Base-by-base conservation (phyloP, 2,797 vertebrate species). In the Phoebastria nigripes region DNA sequence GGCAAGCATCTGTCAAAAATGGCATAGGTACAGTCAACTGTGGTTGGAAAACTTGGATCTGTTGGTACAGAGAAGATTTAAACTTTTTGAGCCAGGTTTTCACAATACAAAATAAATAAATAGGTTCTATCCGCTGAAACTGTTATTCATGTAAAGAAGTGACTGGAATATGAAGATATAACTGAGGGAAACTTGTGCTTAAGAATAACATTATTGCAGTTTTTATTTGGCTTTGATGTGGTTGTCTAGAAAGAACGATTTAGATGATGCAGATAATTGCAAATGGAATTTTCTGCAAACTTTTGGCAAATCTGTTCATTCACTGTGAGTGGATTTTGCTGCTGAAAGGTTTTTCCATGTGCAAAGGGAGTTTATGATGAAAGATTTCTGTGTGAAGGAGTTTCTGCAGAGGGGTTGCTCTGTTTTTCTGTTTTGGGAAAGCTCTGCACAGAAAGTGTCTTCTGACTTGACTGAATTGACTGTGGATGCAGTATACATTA, bases 221-320 rank as follows among this genome's bases (percentile, higher is more conserved):
- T 94, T 94, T 95, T 88, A 79, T 94, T 83, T 90, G 52, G 29
- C 79, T 89, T 85, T 78, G 42, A 66, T 37, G 46, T 35, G 54
- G 12, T 28, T 88, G 8, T 79, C 42, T 86, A 44, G 39, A 81
- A 78, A 94, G 46, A 88, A 91, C 37, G 39, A 62, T 81, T 90
- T 94, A 88, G 70, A 90, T 79, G 70, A 72, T 70, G 31, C 46
- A 66, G 66, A 90, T 94, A 90, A 91, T 79, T 90, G 46, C 19
- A 93, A 56, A 74, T 91, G 28, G 69, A 88, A 33, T 91, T 94
- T 93, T 96, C 52, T 67, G 56, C 78, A 86, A 95, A 91, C 55
- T 70, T 93, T 47, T 91, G 59, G 42, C 37, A 72, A 86, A 90
- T 73, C 66, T 72, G 9, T 56, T 94, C 16, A 39, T 92, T 88